Percentiles rank a stretch among this genome's conserved stretches.
Conservation (phyloP, 1,140 invertebrate genomes). For the Psilanteris sp. region DNA sequence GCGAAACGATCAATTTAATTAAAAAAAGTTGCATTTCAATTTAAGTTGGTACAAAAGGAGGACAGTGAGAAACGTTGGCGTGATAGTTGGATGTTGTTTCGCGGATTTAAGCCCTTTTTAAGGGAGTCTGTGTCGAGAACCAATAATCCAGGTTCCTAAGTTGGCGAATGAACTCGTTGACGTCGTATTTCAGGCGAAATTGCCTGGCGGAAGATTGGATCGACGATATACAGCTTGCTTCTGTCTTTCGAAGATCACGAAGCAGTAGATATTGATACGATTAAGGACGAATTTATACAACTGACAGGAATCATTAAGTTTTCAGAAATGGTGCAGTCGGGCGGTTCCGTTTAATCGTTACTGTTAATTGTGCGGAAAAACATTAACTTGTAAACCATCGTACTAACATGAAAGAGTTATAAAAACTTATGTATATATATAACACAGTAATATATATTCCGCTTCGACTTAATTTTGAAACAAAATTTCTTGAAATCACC, state of each 20-base stretch:
- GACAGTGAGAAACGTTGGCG: conserved; percentile 47
- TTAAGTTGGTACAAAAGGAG: conserved; percentile 22
- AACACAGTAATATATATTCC: too few species aligned
- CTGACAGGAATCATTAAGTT: conserved; percentile 6
- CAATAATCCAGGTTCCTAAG: conserved; percentile 65
- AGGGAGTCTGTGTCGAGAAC: conserved; percentile 64
- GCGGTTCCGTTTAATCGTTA: too few species aligned
- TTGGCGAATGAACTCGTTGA: conserved; percentile 77
- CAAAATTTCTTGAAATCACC: too few species aligned
- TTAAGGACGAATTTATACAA: conserved; percentile 50
- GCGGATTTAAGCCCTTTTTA: conserved; percentile 75
- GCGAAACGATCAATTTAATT: conserved; percentile 9
- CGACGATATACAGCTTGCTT: conserved; percentile 78
- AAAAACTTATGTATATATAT: too few species aligned
- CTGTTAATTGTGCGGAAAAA: too few species aligned
- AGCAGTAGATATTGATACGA: conserved; percentile 63
- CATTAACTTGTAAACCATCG: too few species aligned
- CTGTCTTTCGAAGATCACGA: conserved; percentile 69
- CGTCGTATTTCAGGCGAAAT: conserved; percentile 80
- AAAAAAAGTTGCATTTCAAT: conserved; percentile 12
- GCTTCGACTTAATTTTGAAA: too few species aligned
- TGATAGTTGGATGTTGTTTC: conserved; percentile 55
- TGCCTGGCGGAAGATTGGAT: conserved; percentile 79
- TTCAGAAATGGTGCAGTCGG: too few species aligned
- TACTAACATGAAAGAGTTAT: too few species aligned